Base-by-base conservation (phyloP, 2,888 invertebrate species). In the Caenorhabditis panamensis region DNA sequence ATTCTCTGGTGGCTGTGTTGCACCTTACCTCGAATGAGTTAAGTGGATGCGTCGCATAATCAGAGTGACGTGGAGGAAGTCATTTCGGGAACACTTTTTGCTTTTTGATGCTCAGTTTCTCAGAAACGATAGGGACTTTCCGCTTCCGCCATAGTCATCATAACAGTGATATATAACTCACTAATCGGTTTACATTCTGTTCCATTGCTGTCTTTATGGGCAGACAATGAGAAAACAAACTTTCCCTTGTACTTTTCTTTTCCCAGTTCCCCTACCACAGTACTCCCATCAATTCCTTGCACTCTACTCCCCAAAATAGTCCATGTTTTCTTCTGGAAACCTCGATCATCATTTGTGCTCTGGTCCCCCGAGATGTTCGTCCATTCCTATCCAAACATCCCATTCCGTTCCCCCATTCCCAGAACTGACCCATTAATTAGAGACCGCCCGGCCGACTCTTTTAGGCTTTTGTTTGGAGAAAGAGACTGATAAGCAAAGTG, bases 351-450 rank as follows among this genome's bases (percentile, higher is more conserved):
- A 54, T 41, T n/a, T 37, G 64, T n/a, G n/a, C n/a, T n/a, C 18
- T 24, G 20, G 22, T 63, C 72, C 59, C 71, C 47, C 31, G 64
- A 36, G 36, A 36, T 26, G 31, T 49, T 31, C 9, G 31, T n/a
- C n/a, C n/a, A n/a, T n/a, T n/a, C 31, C 63, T 58, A 47, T 41
- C 59, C 51, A 54, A 54, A 54, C 54, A 61, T 44, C 61, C 54
- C 24, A n/a, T n/a, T 16, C 54, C 28, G 26, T 28, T 28, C 8
- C 41, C 41, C 2, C 16, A 9, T 41, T 41, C 41, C 13, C 41
- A 6, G 41, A 41, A 41, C 41, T 41, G 41, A 41, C 41, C 41
- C 41, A 13, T 16, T 41, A 41, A 41, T 41, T 41, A 41, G 41
- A 16, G 8, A 41, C 41, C 13, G 41, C 41, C 41, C 41, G 41